These are phyloP conservation scores for Baccha elongata DNA, from an alignment of 2,888 invertebrate genomes.

Conservation along the genomic window DNA sequence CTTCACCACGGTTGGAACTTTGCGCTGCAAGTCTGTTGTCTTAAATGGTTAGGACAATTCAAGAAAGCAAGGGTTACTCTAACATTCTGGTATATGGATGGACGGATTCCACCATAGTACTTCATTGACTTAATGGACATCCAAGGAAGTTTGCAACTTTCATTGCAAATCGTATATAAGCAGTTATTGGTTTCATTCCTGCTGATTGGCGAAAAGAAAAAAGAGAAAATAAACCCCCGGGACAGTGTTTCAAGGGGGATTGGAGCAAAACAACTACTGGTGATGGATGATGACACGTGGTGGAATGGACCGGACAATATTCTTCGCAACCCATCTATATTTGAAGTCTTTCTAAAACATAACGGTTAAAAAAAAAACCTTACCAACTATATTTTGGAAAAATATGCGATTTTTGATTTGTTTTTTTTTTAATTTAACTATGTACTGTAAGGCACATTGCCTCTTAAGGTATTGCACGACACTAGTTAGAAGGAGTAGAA, in stretches of 20 bases:
- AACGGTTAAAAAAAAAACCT: not conserved
- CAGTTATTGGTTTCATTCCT: not conserved
- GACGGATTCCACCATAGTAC: conserved; percentile 25
- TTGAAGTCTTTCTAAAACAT: not conserved
- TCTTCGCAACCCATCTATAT: not conserved
- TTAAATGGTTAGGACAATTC: not conserved
- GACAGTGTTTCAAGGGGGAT: conserved; percentile 13
- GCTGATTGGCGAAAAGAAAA: conserved; percentile 1
- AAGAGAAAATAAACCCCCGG: conserved; percentile 4
- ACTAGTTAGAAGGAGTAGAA: too few relatives aligned
- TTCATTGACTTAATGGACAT: conserved; percentile 34
- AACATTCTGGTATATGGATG: conserved; percentile 22
- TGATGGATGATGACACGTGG: not conserved
- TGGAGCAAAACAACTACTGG: not conserved
- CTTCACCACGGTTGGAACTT: conserved; percentile 7
- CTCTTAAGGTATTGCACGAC: too few relatives aligned
- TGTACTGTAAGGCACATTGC: too few relatives aligned
- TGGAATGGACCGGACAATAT: conserved; percentile 7
- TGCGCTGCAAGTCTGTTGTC: conserved; percentile 23
- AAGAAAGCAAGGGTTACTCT: not conserved
- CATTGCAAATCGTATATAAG: conserved; percentile 9
- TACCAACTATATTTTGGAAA: too few relatives aligned
- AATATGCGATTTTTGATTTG: too few relatives aligned
- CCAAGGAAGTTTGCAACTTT: conserved; percentile 14
- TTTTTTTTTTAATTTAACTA: too few relatives aligned